Percentiles rank a stretch among this genome's conserved stretches.
Evolutionary conservation across 2,888 invertebrate species (phyloP).

Genomic region (Meloe dianella): DNA sequence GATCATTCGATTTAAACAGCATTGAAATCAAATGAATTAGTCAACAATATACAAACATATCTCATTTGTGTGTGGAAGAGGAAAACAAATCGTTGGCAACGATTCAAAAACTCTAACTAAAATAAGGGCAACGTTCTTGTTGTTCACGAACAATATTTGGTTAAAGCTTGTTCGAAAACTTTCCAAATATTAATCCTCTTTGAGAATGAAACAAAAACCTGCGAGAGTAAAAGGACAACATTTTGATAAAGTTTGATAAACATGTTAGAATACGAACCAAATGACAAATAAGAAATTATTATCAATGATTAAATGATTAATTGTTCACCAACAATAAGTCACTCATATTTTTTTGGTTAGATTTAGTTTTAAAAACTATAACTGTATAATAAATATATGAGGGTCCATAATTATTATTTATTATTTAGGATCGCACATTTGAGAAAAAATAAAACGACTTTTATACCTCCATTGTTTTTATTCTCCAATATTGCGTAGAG

Average conservation of each 20-base stretch:
- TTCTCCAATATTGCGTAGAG: neutral
- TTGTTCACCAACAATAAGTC: neutral
- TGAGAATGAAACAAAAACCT: neutral
- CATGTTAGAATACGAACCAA: neutral
- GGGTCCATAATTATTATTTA: neutral
- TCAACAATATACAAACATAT: neutral
- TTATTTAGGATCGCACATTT: neutral
- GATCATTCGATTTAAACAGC: too few species aligned
- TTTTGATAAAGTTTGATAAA: neutral
- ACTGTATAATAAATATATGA: neutral
- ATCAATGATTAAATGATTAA: neutral
- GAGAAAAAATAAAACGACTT: neutral
- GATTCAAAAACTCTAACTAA: neutral
- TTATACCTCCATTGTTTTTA: neutral
- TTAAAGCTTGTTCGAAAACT: neutral
- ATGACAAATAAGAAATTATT: too few species aligned
- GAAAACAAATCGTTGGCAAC: slow-evolving; percentile 3
- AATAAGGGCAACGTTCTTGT: slow-evolving; percentile 1
- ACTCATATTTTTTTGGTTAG: neutral
- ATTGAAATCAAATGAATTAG: too few species aligned
- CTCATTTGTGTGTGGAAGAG: neutral
- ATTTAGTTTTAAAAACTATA: neutral
- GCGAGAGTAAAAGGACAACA: neutral
- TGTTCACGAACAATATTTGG: neutral
- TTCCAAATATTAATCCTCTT: neutral